Percentiles rank a stretch among this genome's conserved stretches.
These are phyloP conservation scores for Lethenteron camtschaticum DNA, from an alignment of 2,113 vertebrate genomes.

Conservation along the genomic window DNA sequence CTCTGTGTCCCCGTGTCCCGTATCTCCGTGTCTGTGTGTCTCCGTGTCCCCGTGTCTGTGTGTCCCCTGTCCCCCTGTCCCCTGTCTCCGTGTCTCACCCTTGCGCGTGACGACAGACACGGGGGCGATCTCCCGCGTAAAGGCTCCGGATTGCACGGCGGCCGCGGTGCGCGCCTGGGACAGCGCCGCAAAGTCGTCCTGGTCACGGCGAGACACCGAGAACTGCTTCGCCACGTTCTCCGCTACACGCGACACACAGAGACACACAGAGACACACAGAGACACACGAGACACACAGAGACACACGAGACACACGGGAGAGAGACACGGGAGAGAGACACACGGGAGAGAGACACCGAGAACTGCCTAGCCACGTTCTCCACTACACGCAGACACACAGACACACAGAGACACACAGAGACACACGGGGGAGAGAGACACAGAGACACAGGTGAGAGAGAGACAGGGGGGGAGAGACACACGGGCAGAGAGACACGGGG, in stretches of 20 bases:
- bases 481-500: too few relatives aligned
- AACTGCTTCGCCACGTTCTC: constrained; percentile 86
- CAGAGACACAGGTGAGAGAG: too few relatives aligned
- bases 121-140: constrained; percentile 66
- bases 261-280: neutral
- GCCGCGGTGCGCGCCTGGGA: constrained; percentile 62
- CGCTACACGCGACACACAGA: constrained; percentile 23
- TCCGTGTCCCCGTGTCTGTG: neutral
- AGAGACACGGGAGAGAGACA: too few relatives aligned
- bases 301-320: neutral
- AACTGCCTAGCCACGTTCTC: too few relatives aligned
- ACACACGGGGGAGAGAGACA: too few relatives aligned
- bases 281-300: neutral
- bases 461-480: too few relatives aligned
- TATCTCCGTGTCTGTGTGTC: neutral
- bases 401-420: too few relatives aligned
- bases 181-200: constrained; percentile 45
- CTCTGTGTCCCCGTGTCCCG: too few relatives aligned
- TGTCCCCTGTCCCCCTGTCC: neutral
- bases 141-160: constrained; percentile 66
- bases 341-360: too few relatives aligned
- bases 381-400: too few relatives aligned
- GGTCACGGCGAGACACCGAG: constrained; percentile 46
- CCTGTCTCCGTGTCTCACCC: constrained; percentile 22
- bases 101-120: constrained; percentile 54